A percentile compares a stretch with the other conserved stretches of the same genome.
Conservation (phyloP, 2,113 vertebrate species). For the Thalassarche chlororhynchos region DNA sequence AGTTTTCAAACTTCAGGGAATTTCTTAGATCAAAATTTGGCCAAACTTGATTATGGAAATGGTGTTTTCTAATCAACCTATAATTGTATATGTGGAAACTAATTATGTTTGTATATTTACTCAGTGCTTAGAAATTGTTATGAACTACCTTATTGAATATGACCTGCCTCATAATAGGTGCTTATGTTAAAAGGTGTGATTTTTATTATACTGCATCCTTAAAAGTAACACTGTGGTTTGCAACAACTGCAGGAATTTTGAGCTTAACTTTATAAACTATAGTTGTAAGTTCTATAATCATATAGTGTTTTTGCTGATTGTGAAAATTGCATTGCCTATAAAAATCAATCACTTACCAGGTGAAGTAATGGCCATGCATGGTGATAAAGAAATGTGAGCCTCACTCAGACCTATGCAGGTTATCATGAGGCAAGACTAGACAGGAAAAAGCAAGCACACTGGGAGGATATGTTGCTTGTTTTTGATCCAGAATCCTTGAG, state of each 20-base stretch:
- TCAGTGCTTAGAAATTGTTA: background rate
- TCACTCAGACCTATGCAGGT: background rate
- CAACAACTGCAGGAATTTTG: background rate
- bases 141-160: background rate
- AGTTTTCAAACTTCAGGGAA: background rate
- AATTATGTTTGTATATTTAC: background rate
- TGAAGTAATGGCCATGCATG: background rate
- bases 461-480: accelerated
- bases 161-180: background rate
- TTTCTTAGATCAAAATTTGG: background rate
- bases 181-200: background rate
- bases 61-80: background rate
- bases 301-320: background rate
- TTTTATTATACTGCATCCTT: background rate
- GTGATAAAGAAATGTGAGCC: background rate
- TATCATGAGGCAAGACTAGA: background rate
- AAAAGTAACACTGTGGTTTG: background rate
- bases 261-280: background rate
- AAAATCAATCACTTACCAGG: background rate
- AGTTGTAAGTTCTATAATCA: background rate
- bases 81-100: background rate
- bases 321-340: background rate
- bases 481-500: background rate
- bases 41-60: background rate
- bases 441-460: background rate